phyloP scores from a whole-genome alignment of 2,113 vertebrate species.

The Scophthalmus maximus region DNA sequence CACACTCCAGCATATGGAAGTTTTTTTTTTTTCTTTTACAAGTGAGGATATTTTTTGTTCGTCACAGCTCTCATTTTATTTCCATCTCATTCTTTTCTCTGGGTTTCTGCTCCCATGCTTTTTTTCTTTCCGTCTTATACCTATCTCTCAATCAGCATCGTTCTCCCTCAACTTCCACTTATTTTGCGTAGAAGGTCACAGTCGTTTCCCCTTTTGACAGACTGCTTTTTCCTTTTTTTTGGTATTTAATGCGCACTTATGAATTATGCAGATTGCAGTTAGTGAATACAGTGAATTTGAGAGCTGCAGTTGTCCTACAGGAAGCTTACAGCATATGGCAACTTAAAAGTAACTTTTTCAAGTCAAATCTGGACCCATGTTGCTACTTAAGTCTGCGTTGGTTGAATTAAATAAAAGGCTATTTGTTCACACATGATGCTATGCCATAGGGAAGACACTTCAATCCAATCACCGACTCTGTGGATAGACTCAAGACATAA shows the following conservation, averaged over 20 bases:
- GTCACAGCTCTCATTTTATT: no score
- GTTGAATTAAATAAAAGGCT: not conserved
- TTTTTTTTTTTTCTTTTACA: constrained; percentile 13
- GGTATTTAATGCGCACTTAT: constrained; percentile 43
- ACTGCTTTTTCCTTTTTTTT: constrained; percentile 8
- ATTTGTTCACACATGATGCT: not conserved
- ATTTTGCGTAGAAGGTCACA: constrained; percentile 56
- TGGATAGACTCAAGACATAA: not conserved
- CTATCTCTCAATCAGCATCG: constrained; percentile 3
- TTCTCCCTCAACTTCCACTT: constrained; percentile 13
- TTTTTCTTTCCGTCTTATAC: not conserved
- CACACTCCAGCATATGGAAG: constrained; percentile 43
- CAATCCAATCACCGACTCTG: not conserved
- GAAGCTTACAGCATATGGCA: constrained; percentile 20
- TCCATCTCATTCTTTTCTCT: constrained; percentile 10
- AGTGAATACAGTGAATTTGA: constrained; percentile 35
- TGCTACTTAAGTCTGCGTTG: not conserved
- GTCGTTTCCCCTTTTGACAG: constrained; percentile 50
- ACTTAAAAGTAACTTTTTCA: constrained; percentile 7
- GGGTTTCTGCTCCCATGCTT: constrained; percentile 4
- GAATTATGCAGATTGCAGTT: constrained; percentile 59
- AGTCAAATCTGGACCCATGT: not conserved
- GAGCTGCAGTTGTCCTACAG: constrained; percentile 39
- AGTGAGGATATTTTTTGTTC: constrained; percentile 1
- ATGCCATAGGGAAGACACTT: not conserved